Evolutionary conservation across 2,888 invertebrate species (phyloP).

Genomic region (Cosmopolites sordidus): DNA sequence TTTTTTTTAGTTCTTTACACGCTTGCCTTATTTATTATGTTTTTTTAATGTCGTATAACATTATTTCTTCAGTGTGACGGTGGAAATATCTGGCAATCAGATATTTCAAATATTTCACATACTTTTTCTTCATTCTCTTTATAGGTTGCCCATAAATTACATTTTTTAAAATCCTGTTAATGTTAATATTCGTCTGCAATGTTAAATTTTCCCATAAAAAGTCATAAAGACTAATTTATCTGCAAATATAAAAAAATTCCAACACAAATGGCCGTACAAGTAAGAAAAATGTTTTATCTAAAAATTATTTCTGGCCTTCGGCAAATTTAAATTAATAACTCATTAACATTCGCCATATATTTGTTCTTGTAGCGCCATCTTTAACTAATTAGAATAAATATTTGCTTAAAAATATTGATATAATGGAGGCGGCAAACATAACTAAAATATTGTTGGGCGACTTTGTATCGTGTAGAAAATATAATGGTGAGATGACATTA

Average conservation of each 20-base stretch:
- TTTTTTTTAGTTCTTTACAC: too few relatives aligned
- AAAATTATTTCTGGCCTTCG: background rate
- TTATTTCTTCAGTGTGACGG: too few relatives aligned
- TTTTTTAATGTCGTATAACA: too few relatives aligned
- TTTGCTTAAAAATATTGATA: background rate
- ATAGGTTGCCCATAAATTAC: slow-evolving; percentile 6
- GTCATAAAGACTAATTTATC: slow-evolving; percentile 3
- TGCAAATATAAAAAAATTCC: slow-evolving; percentile 4
- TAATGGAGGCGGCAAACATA: background rate
- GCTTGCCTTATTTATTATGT: too few relatives aligned
- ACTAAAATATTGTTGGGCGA: background rate
- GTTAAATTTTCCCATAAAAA: slow-evolving; percentile 5
- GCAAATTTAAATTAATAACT: slow-evolving; percentile 2
- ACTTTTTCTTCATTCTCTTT: background rate
- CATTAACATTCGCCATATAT: background rate
- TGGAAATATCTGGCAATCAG: background rate
- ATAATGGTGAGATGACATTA: too few relatives aligned
- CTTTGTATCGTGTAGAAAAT: too few relatives aligned
- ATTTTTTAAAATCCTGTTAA: slow-evolving; percentile 8
- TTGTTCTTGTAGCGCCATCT: background rate
- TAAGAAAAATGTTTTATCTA: slow-evolving; percentile 1
- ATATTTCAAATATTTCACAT: background rate
- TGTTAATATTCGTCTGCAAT: slow-evolving; percentile 8
- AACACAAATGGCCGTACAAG: background rate
- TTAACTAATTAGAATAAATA: background rate